Evolutionary conservation across 2,797 vertebrate species (phyloP), one percentile per base, ranked within the genome.

Genomic region (Myotis daubentonii): DNA sequence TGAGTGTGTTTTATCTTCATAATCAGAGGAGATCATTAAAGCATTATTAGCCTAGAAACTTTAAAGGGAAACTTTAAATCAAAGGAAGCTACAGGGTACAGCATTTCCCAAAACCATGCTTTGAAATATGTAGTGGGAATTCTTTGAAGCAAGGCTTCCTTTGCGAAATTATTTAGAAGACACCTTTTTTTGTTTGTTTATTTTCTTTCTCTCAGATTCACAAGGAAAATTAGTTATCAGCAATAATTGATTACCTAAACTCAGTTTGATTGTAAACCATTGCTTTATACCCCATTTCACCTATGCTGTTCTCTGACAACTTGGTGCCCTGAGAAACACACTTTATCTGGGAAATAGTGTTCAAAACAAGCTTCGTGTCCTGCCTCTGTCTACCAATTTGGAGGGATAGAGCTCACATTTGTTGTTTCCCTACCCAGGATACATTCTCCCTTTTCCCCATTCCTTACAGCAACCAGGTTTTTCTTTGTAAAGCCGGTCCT

Each of bases 21-120:
- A 80, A 85, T 95, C 91, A 89, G 38, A 80, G 80, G 84, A 66
- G 20, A 75, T 44, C 33, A 81, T 74, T 49, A 68, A 79, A 93
- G 22, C 53, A 65, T 71, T 78, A 44, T 81, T 81, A 74, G 20
- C 74, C 81, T n/a, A 25, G 22, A 86, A 80, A 81, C 17, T 33
- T 51, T 57, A 93, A 74, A 53, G 41, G 16, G 49, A 68, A 68
- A 79, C 36, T 84, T 92, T 92, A 91, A 92, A 70, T 87, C 70
- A 66, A 89, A 89, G 38, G 28, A 68, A 74, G 66, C 74, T 80
- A 74, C 19, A 93, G 8, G 49, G 15, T 74, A 4, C 30, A 75
- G 38, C 23, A 85, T 93, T 85, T 66, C 47, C 66, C 66, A 85
- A 85, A 85, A 38, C 55, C 7, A 17, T 33, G 28, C 68, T 72